Conservation (phyloP, 2,888 invertebrate species). For the Ligdia adustata region DNA sequence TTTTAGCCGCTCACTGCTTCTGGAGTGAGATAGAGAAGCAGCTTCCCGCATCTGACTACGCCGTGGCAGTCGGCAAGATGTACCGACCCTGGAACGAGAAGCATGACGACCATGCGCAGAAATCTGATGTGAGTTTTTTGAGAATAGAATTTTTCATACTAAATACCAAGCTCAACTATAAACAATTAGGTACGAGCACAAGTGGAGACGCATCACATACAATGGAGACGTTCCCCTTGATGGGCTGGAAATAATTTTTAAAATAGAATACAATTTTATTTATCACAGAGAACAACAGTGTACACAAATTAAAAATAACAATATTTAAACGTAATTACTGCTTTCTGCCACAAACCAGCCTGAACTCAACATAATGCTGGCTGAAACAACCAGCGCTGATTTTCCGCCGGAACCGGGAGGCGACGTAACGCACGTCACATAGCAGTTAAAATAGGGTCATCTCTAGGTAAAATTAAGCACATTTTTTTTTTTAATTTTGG, state of each 20-base stretch:
- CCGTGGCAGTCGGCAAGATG: slow-evolving; percentile 51
- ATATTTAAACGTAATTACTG: too few species aligned
- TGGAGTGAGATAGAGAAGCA: not conserved
- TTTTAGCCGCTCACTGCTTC: slow-evolving; percentile 41
- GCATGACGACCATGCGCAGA: slow-evolving; percentile 49
- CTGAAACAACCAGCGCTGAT: too few species aligned
- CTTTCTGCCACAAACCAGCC: too few species aligned
- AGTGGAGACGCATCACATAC: not conserved
- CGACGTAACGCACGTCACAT: too few species aligned
- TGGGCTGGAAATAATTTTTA: not conserved
- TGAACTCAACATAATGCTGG: too few species aligned
- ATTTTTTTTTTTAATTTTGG: too few species aligned
- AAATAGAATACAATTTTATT: too few species aligned
- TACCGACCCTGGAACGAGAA: slow-evolving; percentile 56
- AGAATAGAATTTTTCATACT: not conserved
- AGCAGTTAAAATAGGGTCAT: not conserved
- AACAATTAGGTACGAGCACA: too few species aligned
- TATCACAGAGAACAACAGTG: too few species aligned
- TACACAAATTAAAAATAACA: too few species aligned
- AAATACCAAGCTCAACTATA: not conserved
- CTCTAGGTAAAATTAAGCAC: not conserved
- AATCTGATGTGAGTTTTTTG: slow-evolving; percentile 53
- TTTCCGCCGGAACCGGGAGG: too few species aligned
- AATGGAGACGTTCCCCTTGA: not conserved
- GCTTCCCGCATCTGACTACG: not conserved